Base-by-base conservation (phyloP, 2,888 invertebrate genomes). In the Cephus pulcher region DNA sequence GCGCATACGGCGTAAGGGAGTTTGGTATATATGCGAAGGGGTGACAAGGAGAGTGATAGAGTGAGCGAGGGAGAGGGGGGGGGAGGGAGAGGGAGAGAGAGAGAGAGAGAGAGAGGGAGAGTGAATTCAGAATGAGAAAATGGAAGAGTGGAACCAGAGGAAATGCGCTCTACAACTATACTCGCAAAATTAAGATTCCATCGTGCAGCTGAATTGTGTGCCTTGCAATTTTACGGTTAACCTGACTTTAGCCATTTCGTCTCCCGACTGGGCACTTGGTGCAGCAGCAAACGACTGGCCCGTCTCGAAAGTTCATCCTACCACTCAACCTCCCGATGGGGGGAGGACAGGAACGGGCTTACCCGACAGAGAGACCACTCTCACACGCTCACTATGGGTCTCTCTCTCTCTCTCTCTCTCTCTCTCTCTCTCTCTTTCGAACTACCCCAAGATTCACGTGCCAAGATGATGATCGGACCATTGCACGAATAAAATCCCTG, bases 151-250 rank as follows among this genome's bases (percentile, higher is more conserved):
- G 4, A 40, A 40, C 40, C 15, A 40, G 15, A 40, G 40, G 82
- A 82, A 82, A 83, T 81, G 84, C 84, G 83, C 83, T 86, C 82
- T 82, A 79, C 82, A 82, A 80, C 75, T 74, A 74, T 75, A 79
- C 81, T 81, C 76, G 80, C 76, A 78, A 86, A 88, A 87, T 88
- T 87, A 87, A 88, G 88, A 88, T 88, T 88, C 88, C 86, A 87
- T 87, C 84, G 84, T 84, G 83, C 82, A 84, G 82, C 81, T 81
- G 85, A 86, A 84, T 88, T 88, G 87, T 87, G 85, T 87, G 85
- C 85, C 84, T 87, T 85, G 88, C 86, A 85, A 88, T 88, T 88
- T 88, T 86, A 85, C 83, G 87, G 88, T 87, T 87, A 87, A 86
- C 86, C 85, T 15, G 40, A 40, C 40, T 40, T 40, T 40, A 40